Evolutionary conservation across 1,140 invertebrate genomes (phyloP), one percentile per base, ranked within the genome.

Genomic region (Orchesella cincta): DNA sequence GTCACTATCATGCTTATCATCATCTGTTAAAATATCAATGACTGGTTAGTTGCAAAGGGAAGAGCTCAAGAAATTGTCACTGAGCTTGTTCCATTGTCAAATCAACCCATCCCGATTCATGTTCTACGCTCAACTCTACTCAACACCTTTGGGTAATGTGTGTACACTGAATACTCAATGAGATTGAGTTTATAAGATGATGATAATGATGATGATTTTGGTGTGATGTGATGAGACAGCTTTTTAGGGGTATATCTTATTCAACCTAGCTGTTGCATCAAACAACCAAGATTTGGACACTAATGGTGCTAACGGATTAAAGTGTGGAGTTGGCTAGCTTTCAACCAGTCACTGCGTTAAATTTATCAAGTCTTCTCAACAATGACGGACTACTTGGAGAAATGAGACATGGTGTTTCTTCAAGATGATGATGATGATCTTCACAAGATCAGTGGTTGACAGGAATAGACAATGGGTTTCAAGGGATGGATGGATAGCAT

Each of bases 281-380:
- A 57, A n/a, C n/a, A n/a, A n/a, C n/a, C 54, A 57, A 57, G 54
- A 18, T 57, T 12, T 57, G 54, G 54, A 57, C 54, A 57, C 54
- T 57, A 57, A 57, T 57, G 54, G 54, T 26, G 54, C 54, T 57
- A 26, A 57, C 12, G 23, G 54, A 57, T 18, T 57, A 23, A 57
- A 14, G 54, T 8, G 54, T 18, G 12, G 23, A 5, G 12, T 12
- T 57, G 8, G 3, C 39, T 46, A 46, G 39, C 39, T 46, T 46
- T 46, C 39, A 46, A 46, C 18, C 39, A 5, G 5, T 18, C 5
- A 46, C 39, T 46, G 39, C 18, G 39, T 18, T n/a, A n/a, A n/a
- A n/a, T n/a, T 46, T 46, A 46, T 46, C 39, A n/a, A n/a, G n/a
- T n/a, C 39, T 46, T 18, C 5, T 46, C 39, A 18, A 46, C 39